Evolutionary conservation across 37 sponge, comb jelly and placozoan species (phyloP).

Genomic region (Amphimedon queenslandica): DNA sequence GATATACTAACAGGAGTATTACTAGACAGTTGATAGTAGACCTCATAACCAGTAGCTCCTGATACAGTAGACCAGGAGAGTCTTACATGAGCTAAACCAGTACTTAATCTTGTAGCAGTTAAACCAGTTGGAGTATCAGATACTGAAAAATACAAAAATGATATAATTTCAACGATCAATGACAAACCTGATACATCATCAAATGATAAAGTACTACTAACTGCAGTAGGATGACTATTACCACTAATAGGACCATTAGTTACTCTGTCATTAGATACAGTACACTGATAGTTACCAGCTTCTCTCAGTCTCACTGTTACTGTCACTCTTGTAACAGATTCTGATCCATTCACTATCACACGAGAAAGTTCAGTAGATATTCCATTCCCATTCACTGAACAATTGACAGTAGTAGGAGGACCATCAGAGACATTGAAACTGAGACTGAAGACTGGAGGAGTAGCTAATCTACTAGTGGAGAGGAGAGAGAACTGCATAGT

Average conservation of each 20-base stretch:
- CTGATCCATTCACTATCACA: background rate
- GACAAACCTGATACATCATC: background rate
- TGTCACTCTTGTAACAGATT: background rate
- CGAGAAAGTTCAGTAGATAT: constrained; percentile 1
- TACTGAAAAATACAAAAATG: background rate
- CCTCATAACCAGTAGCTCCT: background rate
- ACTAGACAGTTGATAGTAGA: background rate
- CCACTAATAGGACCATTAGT: background rate
- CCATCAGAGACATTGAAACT: constrained; percentile 2
- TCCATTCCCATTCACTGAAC: background rate
- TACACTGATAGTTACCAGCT: constrained; percentile 13
- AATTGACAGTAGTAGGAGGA: constrained; percentile 15
- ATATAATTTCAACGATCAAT: background rate
- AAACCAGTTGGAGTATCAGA: background rate
- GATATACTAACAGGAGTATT: background rate
- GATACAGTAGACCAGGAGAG: background rate
- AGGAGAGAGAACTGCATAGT: background rate
- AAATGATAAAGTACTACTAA: background rate
- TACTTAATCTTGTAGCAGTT: background rate
- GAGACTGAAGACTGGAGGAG: constrained; percentile 13
- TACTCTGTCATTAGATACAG: constrained; percentile 14
- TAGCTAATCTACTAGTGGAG: constrained; percentile 4
- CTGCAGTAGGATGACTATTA: background rate
- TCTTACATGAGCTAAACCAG: background rate
- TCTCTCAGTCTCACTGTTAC: constrained; percentile 15